Conservation (phyloP, 92 coral and sea anemone genomes). For the Epizoanthus illoricatus region DNA sequence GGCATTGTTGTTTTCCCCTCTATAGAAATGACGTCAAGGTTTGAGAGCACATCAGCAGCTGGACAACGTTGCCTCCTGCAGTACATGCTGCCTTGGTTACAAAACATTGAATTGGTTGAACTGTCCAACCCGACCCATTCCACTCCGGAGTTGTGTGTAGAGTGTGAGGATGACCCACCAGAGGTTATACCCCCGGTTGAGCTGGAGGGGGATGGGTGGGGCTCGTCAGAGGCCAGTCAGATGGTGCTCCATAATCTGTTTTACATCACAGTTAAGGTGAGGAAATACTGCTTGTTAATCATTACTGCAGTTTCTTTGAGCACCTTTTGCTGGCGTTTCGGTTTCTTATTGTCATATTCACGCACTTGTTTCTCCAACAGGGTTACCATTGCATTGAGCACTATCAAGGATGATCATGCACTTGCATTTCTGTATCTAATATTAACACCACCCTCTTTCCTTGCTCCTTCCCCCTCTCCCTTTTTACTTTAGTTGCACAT, state of each 20-base stretch:
- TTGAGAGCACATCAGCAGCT: slow-evolving; percentile 82
- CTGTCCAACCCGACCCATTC: slow-evolving; percentile 65
- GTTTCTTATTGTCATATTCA: too few species aligned
- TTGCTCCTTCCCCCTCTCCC: too few species aligned
- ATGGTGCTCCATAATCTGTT: slow-evolving; percentile 93
- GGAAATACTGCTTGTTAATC: not conserved
- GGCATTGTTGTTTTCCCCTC: not conserved
- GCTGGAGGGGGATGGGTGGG: slow-evolving; percentile 97
- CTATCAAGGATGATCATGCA: too few species aligned
- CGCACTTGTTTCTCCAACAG: too few species aligned
- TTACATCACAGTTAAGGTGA: slow-evolving; percentile 93
- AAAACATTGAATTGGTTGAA: slow-evolving; percentile 91
- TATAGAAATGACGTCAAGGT: slow-evolving; percentile 89
- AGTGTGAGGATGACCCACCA: slow-evolving; percentile 51
- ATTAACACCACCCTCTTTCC: too few species aligned
- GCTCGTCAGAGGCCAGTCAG: slow-evolving; percentile 95
- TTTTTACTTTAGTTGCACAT: not conserved
- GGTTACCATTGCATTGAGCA: too few species aligned
- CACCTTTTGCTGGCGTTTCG: too few species aligned
- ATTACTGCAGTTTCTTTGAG: not conserved
- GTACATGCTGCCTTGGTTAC: slow-evolving; percentile 95
- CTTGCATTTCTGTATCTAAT: too few species aligned
- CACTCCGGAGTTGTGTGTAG: slow-evolving; percentile 61
- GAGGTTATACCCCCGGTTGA: slow-evolving; percentile 75
- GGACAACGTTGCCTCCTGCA: slow-evolving; percentile 94